Base-by-base conservation (phyloP, 1,140 invertebrate genomes). In the Magallana ariakensis region DNA sequence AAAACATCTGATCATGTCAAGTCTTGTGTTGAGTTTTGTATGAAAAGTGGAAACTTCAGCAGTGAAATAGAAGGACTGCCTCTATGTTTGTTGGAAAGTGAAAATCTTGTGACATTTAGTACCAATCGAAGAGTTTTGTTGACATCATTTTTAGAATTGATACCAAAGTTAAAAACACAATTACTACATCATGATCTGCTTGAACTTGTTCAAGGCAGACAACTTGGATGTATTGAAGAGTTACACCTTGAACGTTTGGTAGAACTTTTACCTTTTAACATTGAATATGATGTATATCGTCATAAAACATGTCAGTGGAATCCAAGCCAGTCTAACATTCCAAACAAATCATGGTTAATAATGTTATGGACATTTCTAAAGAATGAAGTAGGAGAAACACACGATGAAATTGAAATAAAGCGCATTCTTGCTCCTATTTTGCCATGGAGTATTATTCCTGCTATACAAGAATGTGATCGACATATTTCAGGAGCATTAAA, bases 51-150 rank as follows among this genome's bases (percentile, higher is more conserved):
- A 54, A 22, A 55, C 10, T 82, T 82, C 15, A 55, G 10, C 54
- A 15, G 6, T 7, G 80, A 82, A 5, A 3, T 82, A 82, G 80
- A 82, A 19, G 80, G 80, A n/a, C 19, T 82, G 1, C 80, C 80
- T 10, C n/a, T 82, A 9, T 82, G 80, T 82, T 16, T 82, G 3
- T n/a, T 56, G 15, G n/a, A 82, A 55, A 56, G 15, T 7, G 15
- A 15, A 54, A 82, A 82, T n/a, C n/a, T 82, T 54, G 54, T 55
- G 6, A 26, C 26, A 26, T 82, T 55, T 82, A n/a, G 16, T 4
- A 19, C n/a, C 5, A 13, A n/a, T n/a, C n/a, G n/a, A n/a, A n/a
- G n/a, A n/a, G 80, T 82, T 7, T 55, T 82, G 19, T 8, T 55
- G 15, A 82, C 80, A 6, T n/a, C 46, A 11, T 82, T 55, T 56